Conservation (phyloP, 2,113 vertebrate genomes). For the Greenwoodochromis staneri region DNA sequence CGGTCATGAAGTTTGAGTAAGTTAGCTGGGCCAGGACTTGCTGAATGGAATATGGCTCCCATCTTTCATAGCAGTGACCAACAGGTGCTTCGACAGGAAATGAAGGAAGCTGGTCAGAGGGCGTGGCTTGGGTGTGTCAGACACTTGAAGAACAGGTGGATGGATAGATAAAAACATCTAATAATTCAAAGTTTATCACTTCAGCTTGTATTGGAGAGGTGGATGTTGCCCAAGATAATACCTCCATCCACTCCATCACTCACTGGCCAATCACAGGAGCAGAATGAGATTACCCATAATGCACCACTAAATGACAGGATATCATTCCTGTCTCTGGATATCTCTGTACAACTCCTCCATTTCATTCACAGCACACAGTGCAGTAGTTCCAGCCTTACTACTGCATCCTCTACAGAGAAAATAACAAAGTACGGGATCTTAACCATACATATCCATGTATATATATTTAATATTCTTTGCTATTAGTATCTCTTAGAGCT, state of each 20-base stretch:
- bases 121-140: not conserved
- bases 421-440: not conserved
- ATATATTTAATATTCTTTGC: not conserved
- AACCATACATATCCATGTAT: not conserved
- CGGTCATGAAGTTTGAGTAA: rapidly evolving
- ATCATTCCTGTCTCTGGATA: not conserved
- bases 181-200: not conserved
- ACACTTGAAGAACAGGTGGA: not conserved
- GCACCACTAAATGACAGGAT: not conserved
- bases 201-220: not conserved
- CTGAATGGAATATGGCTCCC: not conserved
- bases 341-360: not conserved
- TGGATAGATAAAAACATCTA: not conserved
- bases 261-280: not conserved
- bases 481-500: not conserved
- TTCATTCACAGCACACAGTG: not conserved
- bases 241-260: not conserved
- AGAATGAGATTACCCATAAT: not conserved
- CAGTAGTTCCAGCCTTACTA: not conserved
- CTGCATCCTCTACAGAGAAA: not conserved
- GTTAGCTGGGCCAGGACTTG: not conserved
- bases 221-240: not conserved
- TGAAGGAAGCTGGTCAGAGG: not conserved
- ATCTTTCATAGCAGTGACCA: rapidly evolving
- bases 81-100: not conserved